Evolutionary conservation across 2,113 vertebrate species (phyloP), one percentile per base, ranked within the genome.

Genomic region (Pseudorasbora parva): DNA sequence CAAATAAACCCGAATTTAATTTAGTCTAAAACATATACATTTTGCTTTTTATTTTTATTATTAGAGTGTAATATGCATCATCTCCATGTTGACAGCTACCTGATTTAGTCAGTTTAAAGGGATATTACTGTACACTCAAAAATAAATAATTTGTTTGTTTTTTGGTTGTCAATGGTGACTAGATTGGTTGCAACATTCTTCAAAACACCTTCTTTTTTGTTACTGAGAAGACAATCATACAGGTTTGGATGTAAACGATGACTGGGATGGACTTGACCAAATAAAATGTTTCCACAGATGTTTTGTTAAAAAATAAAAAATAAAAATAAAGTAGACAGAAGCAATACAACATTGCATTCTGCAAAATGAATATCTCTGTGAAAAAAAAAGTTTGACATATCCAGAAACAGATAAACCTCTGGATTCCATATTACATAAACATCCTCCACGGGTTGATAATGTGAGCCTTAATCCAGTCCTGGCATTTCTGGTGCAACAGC

Each of bases 341-440:
- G 64, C n/a, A 73, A 73, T 27, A 15, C 9, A 73, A 47, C 23
- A 9, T 27, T 49, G 12, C 14, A 27, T 19, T 73, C 2, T 27
- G 23, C 27, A 8, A 51, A 74, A 51, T 11, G 0, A 49, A 27
- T 30, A 45, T 23, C 2, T 72, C 71, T 27, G 11, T 47, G 69
- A 27, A n/a, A 73, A 25, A n/a, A n/a, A n/a, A n/a, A 49, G 43
- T 6, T 27, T 73, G 43, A 27, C 2, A 73, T 12, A 41, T 45
- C n/a, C 57, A 25, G 23, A 78, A 78, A 62, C 37, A 80, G 60
- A 64, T 79, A 47, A 64, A 79, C 8, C n/a, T 17, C 41, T 8
- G 43, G 43, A 80, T 66, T 66, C 60, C 17, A 30, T n/a, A 30
- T 80, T 80, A 80, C 60, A 80, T 80, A 80, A 79, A 30, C 78